A percentile compares a stretch with the other conserved stretches of the same genome.
phyloP scores from a whole-genome alignment of 2,113 vertebrate genomes.

The Odontesthes bonariensis region DNA sequence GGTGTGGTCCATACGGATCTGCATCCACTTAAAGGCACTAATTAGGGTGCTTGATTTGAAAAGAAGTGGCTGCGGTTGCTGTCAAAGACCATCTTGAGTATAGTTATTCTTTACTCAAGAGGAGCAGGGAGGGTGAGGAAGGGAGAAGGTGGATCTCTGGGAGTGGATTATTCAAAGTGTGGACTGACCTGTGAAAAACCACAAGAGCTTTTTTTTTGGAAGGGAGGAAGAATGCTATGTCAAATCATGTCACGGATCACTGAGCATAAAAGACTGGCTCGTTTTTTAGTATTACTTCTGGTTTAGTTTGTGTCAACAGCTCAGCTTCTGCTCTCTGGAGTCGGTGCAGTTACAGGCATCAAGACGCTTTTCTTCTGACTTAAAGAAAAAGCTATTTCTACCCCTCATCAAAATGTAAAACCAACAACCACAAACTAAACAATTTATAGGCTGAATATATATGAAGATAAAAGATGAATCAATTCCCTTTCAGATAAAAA shows the following conservation, averaged over 20 bases:
- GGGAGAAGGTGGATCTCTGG: constrained; percentile 36
- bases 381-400: background rate
- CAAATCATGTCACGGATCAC: constrained; percentile 50
- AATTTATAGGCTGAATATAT: too few relatives aligned
- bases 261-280: constrained; percentile 25
- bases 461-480: too few relatives aligned
- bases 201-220: constrained; percentile 42
- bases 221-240: constrained; percentile 47
- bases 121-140: constrained; percentile 11
- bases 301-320: constrained; percentile 8
- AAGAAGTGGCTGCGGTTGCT: constrained; percentile 56
- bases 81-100: constrained; percentile 64
- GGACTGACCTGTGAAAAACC: constrained; percentile 54
- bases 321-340: constrained; percentile 23
- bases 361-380: background rate
- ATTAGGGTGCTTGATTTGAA: constrained; percentile 71
- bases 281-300: constrained; percentile 9
- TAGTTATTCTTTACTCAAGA: constrained; percentile 24
- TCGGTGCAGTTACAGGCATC: background rate
- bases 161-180: constrained; percentile 55
- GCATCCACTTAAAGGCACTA: constrained; percentile 70
- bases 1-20: constrained; percentile 59
- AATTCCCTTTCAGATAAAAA: too few relatives aligned
- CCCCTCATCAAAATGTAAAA: constrained; percentile 14
- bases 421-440: background rate